Conservation (phyloP, 2,797 vertebrate species). For the Linurgus olivaceus region DNA sequence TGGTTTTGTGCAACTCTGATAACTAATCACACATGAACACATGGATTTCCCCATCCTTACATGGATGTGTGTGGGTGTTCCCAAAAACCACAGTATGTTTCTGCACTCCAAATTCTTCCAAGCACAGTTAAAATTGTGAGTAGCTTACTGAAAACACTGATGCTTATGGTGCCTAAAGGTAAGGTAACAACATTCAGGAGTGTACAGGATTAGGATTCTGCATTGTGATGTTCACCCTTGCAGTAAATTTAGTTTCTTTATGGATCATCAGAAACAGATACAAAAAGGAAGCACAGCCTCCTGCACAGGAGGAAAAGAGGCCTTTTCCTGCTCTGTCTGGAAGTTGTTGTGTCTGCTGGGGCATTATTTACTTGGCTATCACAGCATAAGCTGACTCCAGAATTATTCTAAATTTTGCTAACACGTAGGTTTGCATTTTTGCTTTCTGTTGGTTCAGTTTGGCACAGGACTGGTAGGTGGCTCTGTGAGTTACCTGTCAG, state of each 20-base stretch:
- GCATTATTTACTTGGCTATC: not conserved
- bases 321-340: not conserved
- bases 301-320: not conserved
- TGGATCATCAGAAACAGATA: conserved; percentile 37
- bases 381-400: not conserved
- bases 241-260: conserved; percentile 47
- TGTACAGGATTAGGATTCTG: not conserved
- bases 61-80: not conserved
- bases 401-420: not conserved
- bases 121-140: not conserved
- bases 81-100: not conserved
- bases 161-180: not conserved
- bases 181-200: not conserved
- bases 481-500: not conserved
- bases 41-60: not conserved
- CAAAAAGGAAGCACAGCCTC: not conserved
- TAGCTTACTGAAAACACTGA: not conserved
- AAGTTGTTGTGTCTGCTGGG: not conserved
- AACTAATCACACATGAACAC: not conserved
- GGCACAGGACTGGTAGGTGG: not conserved
- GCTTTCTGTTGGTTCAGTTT: not conserved
- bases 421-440: not conserved
- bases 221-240: not conserved
- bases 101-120: not conserved
- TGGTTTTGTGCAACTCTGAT: not conserved